A percentile compares a stretch with the other conserved stretches of the same genome.
These are phyloP conservation scores for Sternotherus odoratus DNA, from an alignment of 2,797 vertebrate genomes.

Conservation along the genomic window DNA sequence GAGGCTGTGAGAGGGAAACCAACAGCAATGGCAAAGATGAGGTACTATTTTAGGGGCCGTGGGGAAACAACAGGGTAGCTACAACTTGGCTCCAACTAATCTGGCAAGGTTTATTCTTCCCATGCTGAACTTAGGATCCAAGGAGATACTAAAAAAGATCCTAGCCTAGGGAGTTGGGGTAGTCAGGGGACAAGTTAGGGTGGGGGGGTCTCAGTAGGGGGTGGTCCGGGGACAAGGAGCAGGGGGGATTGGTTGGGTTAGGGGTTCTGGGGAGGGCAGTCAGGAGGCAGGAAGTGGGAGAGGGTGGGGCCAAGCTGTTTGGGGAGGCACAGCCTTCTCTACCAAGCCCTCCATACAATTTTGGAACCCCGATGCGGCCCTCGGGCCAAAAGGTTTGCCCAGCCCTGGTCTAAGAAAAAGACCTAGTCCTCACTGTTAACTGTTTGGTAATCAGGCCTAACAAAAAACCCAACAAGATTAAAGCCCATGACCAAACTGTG, in stretches of 20 bases:
- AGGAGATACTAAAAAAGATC: neutral
- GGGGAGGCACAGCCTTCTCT: too few relatives aligned
- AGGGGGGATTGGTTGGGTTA: too few relatives aligned
- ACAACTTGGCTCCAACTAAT: neutral
- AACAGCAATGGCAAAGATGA: neutral
- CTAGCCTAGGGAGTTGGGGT: neutral
- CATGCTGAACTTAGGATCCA: neutral
- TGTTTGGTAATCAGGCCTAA: slow-evolving; percentile 55
- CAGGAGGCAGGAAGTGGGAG: too few relatives aligned
- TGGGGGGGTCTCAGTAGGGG: too few relatives aligned
- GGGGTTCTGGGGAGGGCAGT: too few relatives aligned
- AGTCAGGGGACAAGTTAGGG: too few relatives aligned
- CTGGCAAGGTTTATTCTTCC: neutral
- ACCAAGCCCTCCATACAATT: too few relatives aligned
- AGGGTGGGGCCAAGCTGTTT: too few relatives aligned
- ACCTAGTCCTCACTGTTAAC: slow-evolving; percentile 45
- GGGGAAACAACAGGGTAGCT: neutral
- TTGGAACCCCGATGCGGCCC: too few relatives aligned
- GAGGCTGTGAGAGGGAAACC: neutral
- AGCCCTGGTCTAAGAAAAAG: neutral
- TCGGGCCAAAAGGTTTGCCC: too few relatives aligned
- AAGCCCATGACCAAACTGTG: slow-evolving; percentile 50
- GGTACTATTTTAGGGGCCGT: neutral
- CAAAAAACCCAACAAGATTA: slow-evolving; percentile 57
- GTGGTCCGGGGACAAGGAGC: too few relatives aligned